These are phyloP conservation scores for Galaxea fascicularis DNA, from an alignment of 92 coral and sea anemone genomes.

Conservation along the genomic window DNA sequence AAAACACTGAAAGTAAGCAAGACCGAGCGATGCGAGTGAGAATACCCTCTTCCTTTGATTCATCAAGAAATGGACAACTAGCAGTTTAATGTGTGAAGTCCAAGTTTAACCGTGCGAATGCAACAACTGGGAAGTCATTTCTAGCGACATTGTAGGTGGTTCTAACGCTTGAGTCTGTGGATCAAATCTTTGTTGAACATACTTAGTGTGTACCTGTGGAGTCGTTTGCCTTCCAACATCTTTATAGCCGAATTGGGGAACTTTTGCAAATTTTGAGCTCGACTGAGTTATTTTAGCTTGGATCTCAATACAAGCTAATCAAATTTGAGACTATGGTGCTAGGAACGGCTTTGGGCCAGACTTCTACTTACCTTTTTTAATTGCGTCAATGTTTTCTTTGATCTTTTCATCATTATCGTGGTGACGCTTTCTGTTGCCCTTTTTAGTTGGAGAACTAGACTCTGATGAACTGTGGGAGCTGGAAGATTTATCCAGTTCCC, in stretches of 20 bases:
- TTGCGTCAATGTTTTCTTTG: background rate
- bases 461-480: background rate
- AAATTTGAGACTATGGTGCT: background rate
- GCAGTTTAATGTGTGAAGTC: too few species aligned
- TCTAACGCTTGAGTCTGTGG: background rate
- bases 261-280: too few species aligned
- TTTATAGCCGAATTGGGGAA: too few species aligned
- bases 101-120: background rate
- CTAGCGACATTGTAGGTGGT: background rate
- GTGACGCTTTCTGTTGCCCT: constrained; percentile 16
- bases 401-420: constrained; percentile 1
- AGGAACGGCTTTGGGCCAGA: background rate
- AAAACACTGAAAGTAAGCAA: too few species aligned
- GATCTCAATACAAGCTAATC: too few species aligned
- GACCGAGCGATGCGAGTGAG: too few species aligned
- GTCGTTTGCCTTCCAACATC: background rate
- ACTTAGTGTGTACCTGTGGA: background rate
- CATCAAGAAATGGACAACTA: too few species aligned
- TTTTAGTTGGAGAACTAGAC: background rate
- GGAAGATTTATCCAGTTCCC: background rate
- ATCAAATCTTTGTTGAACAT: background rate
- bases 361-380: constrained; percentile 23
- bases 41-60: too few species aligned
- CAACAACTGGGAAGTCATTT: background rate
- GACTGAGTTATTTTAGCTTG: too few species aligned